These are phyloP conservation scores for Scrobipalpa costella DNA, from an alignment of 2,888 invertebrate genomes.

Conservation along the genomic window DNA sequence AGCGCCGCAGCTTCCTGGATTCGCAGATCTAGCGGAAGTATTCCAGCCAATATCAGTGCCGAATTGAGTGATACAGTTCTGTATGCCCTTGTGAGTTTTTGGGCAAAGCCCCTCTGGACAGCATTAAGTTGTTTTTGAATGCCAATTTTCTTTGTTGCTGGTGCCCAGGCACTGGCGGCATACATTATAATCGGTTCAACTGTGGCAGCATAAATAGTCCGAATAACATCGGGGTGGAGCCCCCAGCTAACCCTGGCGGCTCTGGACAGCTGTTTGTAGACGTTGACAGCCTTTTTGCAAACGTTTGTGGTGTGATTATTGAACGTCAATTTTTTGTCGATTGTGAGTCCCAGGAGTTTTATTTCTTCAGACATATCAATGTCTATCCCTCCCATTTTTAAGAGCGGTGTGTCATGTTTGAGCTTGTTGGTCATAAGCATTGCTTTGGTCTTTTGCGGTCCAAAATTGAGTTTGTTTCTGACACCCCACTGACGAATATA, in stretches of 20 bases:
- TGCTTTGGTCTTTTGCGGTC: not conserved
- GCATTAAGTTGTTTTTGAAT: no score
- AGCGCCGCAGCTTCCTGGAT: slow-evolving; percentile 8
- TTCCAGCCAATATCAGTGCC: slow-evolving; percentile 14
- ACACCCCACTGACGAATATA: slow-evolving; percentile 4
- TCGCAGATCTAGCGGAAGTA: slow-evolving; percentile 24
- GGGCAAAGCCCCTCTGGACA: no score
- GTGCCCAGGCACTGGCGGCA: no score
- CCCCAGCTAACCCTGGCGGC: no score
- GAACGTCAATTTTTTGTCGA: slow-evolving; percentile 2
- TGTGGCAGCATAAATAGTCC: no score
- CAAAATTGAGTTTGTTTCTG: slow-evolving; percentile 14
- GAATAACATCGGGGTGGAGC: no score
- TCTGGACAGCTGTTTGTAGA: slow-evolving; percentile 14
- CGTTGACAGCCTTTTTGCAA: not conserved
- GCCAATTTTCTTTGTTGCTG: no score
- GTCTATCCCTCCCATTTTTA: not conserved
- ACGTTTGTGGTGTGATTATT: slow-evolving; percentile 6
- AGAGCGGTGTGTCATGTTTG: slow-evolving; percentile 2
- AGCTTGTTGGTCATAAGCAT: slow-evolving; percentile 1
- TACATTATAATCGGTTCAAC: no score
- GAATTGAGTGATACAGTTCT: no score
- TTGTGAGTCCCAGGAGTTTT: not conserved
- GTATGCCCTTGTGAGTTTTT: no score
- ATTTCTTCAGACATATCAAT: slow-evolving; percentile 5